A percentile compares a stretch with the other conserved stretches of the same genome.
Evolutionary conservation across 2,797 vertebrate species (phyloP).

Genomic region (Acanthopagrus latus): DNA sequence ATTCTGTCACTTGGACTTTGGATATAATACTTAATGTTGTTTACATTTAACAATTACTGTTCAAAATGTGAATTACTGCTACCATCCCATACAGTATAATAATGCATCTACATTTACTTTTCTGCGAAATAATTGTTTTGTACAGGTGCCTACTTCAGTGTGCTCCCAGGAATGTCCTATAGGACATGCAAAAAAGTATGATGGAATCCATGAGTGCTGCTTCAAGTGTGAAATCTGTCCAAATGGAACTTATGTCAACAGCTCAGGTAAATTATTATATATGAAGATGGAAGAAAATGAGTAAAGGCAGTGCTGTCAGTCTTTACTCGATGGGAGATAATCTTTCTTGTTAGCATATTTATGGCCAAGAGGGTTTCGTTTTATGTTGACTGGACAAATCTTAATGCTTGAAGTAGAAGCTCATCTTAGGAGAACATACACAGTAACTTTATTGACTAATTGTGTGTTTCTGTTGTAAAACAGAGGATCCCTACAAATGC

Average conservation of each 20-base stretch:
- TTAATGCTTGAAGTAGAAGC: not conserved
- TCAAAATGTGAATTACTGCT: not conserved
- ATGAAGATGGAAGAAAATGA: not conserved
- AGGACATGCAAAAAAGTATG: slow-evolving; percentile 72
- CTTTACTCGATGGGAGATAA: too few relatives aligned
- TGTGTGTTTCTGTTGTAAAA: slow-evolving; percentile 5
- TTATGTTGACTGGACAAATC: not conserved
- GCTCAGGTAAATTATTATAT: too few relatives aligned
- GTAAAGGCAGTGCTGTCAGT: not conserved
- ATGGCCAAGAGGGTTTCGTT: not conserved
- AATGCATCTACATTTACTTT: not conserved
- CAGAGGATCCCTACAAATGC: slow-evolving; percentile 65
- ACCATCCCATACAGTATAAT: not conserved
- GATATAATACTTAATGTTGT: not conserved
- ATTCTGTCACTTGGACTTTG: not conserved
- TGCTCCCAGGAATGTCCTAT: slow-evolving; percentile 82
- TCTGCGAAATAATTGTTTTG: slow-evolving; percentile 17
- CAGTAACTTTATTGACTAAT: not conserved
- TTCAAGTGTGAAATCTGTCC: slow-evolving; percentile 82
- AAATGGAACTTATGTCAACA: slow-evolving; percentile 84
- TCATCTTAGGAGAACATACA: not conserved
- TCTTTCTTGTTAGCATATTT: not conserved
- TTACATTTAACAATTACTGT: not conserved
- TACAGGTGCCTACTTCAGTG: slow-evolving; percentile 78
- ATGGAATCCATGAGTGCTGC: slow-evolving; percentile 82